A percentile compares a stretch with the other conserved stretches of the same genome.
Conservation (phyloP, 2,797 vertebrate genomes). For the Antrozous pallidus region DNA sequence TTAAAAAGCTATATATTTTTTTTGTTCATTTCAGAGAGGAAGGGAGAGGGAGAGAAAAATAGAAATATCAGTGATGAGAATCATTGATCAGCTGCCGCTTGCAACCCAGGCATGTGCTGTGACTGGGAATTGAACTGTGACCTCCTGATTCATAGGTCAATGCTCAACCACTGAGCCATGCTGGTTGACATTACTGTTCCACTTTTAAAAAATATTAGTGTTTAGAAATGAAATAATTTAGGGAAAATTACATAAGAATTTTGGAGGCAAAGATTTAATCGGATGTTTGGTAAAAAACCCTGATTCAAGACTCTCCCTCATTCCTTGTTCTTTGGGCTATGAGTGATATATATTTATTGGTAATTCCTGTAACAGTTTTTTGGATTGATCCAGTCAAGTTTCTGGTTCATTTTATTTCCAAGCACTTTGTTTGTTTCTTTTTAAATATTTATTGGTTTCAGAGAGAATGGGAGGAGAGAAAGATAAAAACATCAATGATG, state of each 20-base stretch:
- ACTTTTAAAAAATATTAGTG: not conserved
- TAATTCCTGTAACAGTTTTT: not conserved
- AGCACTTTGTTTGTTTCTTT: not conserved
- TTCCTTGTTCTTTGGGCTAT: not conserved
- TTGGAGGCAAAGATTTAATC: not conserved
- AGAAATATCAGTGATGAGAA: too few species aligned
- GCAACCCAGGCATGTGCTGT: too few species aligned
- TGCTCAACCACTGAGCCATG: too few species aligned
- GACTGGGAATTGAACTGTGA: too few species aligned
- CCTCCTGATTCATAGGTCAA: too few species aligned
- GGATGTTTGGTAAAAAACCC: not conserved
- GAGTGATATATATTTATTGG: not conserved
- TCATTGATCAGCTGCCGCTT: too few species aligned
- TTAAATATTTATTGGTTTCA: too few species aligned
- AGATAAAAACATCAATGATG: too few species aligned
- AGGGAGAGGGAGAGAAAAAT: too few species aligned
- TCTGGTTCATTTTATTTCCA: constrained; percentile 15
- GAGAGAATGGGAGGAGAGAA: too few species aligned
- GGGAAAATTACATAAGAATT: not conserved
- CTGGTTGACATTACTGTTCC: not conserved
- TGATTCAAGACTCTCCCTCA: not conserved
- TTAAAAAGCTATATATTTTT: not conserved
- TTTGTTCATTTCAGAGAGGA: not conserved
- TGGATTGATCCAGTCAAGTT: not conserved
- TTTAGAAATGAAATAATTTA: constrained; percentile 10